Evolutionary conservation across 2,113 vertebrate species (phyloP).

Genomic region (Physeter macrocephalus): DNA sequence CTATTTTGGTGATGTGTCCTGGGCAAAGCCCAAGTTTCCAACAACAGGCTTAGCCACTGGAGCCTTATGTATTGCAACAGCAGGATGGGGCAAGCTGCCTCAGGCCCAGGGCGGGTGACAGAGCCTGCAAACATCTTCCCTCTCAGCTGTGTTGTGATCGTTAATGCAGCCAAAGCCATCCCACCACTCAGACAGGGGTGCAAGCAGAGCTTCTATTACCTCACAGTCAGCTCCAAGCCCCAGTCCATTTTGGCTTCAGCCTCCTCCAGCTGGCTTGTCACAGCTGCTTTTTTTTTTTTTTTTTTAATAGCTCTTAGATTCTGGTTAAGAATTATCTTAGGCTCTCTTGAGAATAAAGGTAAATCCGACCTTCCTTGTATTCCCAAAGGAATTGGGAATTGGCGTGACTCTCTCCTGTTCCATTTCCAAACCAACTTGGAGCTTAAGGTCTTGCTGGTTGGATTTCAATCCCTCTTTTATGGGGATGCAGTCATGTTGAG

Average conservation of each 20-base stretch:
- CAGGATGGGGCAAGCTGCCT: background rate
- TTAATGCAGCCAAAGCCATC: rapidly evolving
- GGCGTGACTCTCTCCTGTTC: background rate
- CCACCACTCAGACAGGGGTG: background rate
- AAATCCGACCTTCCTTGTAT: background rate
- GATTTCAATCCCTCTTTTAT: background rate
- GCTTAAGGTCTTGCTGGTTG: background rate
- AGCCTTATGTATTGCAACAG: background rate
- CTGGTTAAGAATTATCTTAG: background rate
- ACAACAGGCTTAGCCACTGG: background rate
- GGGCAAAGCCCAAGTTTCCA: background rate
- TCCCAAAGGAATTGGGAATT: background rate
- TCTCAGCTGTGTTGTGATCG: rapidly evolving
- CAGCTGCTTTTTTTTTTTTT: background rate
- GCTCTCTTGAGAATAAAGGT: background rate
- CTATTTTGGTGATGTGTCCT: background rate
- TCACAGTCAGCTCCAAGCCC: background rate
- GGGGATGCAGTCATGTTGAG: background rate
- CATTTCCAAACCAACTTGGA: background rate
- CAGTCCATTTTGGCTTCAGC: background rate
- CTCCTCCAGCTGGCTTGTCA: background rate
- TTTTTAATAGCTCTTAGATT: background rate
- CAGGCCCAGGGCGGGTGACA: background rate
- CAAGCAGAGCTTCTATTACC: too few species aligned
- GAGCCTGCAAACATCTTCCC: background rate